Evolutionary conservation across 2,888 invertebrate genomes (phyloP).

Genomic region (Hermaeophaga mercurialis): DNA sequence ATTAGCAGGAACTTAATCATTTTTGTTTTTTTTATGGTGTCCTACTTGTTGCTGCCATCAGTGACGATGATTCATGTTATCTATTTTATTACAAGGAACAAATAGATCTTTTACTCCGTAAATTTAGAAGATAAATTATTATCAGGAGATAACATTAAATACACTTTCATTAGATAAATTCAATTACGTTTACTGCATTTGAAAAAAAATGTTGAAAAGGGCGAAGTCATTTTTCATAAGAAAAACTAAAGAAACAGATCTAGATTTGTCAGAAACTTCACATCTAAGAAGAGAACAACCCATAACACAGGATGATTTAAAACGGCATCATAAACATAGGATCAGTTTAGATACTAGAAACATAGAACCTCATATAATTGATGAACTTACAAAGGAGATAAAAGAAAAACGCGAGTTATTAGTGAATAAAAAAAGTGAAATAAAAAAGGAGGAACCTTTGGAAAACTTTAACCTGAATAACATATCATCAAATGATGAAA

Average conservation of each 20-base stretch:
- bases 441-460: not conserved
- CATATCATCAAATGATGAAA: not conserved
- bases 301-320: constrained; percentile 31
- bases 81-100: constrained; percentile 6
- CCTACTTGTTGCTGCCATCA: too few species aligned
- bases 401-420: constrained; percentile 12
- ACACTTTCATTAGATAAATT: constrained; percentile 16
- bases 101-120: not conserved
- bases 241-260: constrained; percentile 37
- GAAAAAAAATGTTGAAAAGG: constrained; percentile 45
- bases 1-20: too few species aligned
- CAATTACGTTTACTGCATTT: constrained; percentile 9
- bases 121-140: constrained; percentile 27
- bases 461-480: too few species aligned
- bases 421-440: not conserved
- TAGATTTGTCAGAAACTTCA: constrained; percentile 45
- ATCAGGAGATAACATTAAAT: constrained; percentile 22
- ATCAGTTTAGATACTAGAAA: constrained; percentile 14
- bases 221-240: constrained; percentile 50
- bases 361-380: not conserved
- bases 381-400: constrained; percentile 1
- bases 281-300: constrained; percentile 45
- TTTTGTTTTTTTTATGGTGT: too few species aligned
- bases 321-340: constrained; percentile 11
- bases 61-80: too few species aligned